Base-by-base conservation (phyloP, 2,888 invertebrate species). In the Pteria penguin region DNA sequence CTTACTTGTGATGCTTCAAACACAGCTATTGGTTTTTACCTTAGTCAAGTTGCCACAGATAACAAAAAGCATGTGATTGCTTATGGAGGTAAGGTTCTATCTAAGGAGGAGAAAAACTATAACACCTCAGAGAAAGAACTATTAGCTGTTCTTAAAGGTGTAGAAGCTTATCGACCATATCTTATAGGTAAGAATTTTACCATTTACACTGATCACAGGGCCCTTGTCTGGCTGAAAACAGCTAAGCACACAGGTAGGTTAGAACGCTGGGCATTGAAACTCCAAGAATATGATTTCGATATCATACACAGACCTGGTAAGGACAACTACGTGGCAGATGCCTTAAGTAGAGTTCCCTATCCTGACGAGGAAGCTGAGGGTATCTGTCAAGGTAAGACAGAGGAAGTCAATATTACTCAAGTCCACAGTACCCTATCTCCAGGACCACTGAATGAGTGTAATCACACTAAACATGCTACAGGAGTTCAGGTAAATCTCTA, bases 51-150 rank as follows among this genome's bases (percentile, higher is more conserved):
- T n/a, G 61, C 31, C 8, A 60, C 69, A 8, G 61, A 62, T 22
- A 54, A 52, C 27, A 26, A 60, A 62, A 72, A 76, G 33, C 32
- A 54, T 58, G 68, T 72, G 0, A 69, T 78, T 29, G 62, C 72
- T 11, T 78, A 78, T 61, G 52, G 58, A n/a, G 75, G 78, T 52
- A 75, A 68, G 36, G 33, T 61, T 3, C 27, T 78, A n/a, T 67
- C 45, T 26, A 55, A 45, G 31, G 58, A 60, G 18, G 73, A 73
- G 31, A 26, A 60, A 27, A 73, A 67, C 4, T 73, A 63, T 54
- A 26, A 36, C 8, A 67, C 45, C 18, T 24, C 66, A 22, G 73
- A 67, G 33, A 52, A 66, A 45, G 73, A 73, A 26, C 67, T 61
- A 33, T 54, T 73, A n/a, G 73, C 73, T 14, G 33, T 73, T 29